Base-by-base conservation (phyloP, 2,797 vertebrate genomes). In the Buceros bicornis region DNA sequence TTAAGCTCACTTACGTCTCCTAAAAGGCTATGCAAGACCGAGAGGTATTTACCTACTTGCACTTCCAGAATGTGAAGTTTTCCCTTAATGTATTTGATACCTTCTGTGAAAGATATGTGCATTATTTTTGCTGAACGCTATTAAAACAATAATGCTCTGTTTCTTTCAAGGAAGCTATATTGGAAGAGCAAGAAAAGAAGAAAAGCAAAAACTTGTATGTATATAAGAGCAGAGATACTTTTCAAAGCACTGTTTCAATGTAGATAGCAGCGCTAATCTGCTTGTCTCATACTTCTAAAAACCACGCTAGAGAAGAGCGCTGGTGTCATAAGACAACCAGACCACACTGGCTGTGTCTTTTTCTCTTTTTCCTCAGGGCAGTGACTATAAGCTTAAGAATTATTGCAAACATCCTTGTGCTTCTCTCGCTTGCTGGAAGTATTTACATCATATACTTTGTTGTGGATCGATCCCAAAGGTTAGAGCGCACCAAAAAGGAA, bases 381-480 rank as follows among this genome's bases (percentile, higher is more conserved):
- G 99, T 99, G 78, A 98, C 99, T 56, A 98, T 99, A 97, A 99
- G 99, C 84, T 98, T 99, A 82, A 97, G 99, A 74, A 98, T 99
- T 89, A 96, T 99, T 26, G 99, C 99, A 89, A 99, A 99, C 92
- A 98, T 99, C 90, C 98, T 99, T 47, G 99, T 99, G 60, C 98
- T 99, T 22, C 98, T 99, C 22, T 99, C 99, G 0, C 98, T 99
- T 43, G 99, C 99, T 2, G 99, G 99, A 31, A 99, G 99, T 96
- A 99, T 99, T 96, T 99, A 99, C 94, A 99, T 99, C 97, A 99
- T 99, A 97, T 99, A 99, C 95, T 99, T 99, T 86, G 99, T 99
- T 3, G 99, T 99, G 94, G 99, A 99, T 82, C 99, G 99, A 87
- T 99, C 99, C 62, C 99, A 99, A 98, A 99, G 97, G 96, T 97